Percentiles rank a stretch among this genome's conserved stretches.
phyloP scores from a whole-genome alignment of 2,797 vertebrate genomes.

The Sebastes hubbsi region DNA sequence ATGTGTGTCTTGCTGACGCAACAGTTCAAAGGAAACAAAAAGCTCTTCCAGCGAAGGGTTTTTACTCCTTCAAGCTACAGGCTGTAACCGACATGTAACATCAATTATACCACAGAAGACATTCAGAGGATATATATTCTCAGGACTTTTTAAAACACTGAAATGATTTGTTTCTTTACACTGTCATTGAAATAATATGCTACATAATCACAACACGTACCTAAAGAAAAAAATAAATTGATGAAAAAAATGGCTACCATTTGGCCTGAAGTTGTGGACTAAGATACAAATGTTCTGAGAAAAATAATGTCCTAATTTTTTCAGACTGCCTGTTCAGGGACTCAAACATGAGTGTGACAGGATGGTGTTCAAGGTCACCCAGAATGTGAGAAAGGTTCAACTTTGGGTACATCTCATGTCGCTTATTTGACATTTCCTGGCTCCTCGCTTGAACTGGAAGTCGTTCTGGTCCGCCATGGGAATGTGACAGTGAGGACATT shows the following conservation, averaged over 20 bases:
- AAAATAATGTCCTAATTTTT: neutral
- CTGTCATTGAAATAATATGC: no score
- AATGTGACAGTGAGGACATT: no score
- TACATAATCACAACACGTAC: no score
- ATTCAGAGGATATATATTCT: no score
- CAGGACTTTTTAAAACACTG: no score
- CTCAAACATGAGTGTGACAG: neutral
- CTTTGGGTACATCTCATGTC: neutral
- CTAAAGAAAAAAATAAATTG: no score
- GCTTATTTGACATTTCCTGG: no score
- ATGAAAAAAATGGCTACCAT: neutral
- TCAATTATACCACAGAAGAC: neutral
- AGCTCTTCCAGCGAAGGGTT: neutral
- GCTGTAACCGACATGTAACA: neutral
- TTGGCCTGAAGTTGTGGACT: neutral
- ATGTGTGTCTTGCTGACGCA: conserved; percentile 22
- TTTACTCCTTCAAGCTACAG: neutral
- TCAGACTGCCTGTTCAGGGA: neutral
- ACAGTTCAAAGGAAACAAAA: conserved; percentile 29
- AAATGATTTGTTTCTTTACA: no score
- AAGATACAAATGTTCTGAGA: neutral
- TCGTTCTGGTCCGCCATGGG: no score
- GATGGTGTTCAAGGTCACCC: neutral
- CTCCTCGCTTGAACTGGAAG: no score
- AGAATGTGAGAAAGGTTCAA: neutral